phyloP scores from a whole-genome alignment of 2,888 invertebrate genomes.

The Nomada ferruginata region DNA sequence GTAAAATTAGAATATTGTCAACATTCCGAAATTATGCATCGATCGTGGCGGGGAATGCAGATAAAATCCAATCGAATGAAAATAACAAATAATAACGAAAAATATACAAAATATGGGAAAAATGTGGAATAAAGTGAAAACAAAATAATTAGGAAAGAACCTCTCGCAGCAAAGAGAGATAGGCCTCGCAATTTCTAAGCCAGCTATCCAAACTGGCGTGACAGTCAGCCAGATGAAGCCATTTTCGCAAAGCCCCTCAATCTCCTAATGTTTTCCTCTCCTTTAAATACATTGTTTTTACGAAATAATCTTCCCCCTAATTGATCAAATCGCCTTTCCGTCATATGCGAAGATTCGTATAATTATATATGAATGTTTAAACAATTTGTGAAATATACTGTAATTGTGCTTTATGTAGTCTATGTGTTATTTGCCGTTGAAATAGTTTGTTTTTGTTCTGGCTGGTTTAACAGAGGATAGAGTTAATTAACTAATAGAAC shows the following conservation, averaged over 20 bases:
- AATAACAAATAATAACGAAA: constrained; percentile 9
- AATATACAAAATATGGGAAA: constrained; percentile 34
- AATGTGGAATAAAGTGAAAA: constrained; percentile 34
- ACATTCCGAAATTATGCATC: constrained; percentile 76
- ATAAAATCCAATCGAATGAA: constrained; percentile 47
- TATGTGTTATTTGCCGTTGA: constrained; percentile 72
- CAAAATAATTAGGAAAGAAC: constrained; percentile 60
- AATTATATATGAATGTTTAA: constrained; percentile 85
- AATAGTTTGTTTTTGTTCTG: constrained; percentile 60
- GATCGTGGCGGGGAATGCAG: constrained; percentile 65
- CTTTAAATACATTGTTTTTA: constrained; percentile 70
- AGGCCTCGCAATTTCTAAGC: constrained; percentile 69
- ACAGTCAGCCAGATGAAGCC: constrained; percentile 59
- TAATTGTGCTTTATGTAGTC: constrained; percentile 84
- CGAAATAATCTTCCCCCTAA: constrained; percentile 64
- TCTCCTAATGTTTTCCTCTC: constrained; percentile 66
- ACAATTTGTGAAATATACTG: constrained; percentile 85
- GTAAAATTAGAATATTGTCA: constrained; percentile 70
- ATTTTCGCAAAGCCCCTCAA: constrained; percentile 62
- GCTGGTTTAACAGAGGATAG: constrained; percentile 41
- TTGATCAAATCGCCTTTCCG: constrained; percentile 77
- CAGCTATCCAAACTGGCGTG: constrained; percentile 56
- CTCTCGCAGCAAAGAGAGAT: constrained; percentile 64
- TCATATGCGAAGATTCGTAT: constrained; percentile 78
- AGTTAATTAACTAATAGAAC: constrained; percentile 10